Conservation (phyloP, 2,113 vertebrate genomes). For the Parus major region DNA sequence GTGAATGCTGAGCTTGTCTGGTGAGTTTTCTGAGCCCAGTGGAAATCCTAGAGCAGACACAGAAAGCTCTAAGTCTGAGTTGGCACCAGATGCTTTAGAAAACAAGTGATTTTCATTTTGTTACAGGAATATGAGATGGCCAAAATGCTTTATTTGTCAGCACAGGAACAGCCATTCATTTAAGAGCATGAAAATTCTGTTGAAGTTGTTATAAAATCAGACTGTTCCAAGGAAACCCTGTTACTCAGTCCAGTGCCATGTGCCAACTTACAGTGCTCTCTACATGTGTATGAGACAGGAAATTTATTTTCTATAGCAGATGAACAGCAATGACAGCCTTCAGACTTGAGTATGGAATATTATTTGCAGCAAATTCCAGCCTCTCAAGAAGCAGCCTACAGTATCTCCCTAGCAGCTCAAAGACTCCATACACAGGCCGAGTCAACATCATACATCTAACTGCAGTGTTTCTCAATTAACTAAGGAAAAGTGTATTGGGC, state of each 20-base stretch:
- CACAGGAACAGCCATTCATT: slow-evolving; percentile 19
- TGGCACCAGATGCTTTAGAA: slow-evolving; percentile 42
- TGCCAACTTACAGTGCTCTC: neutral
- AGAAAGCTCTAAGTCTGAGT: slow-evolving; percentile 40
- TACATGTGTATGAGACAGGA: neutral
- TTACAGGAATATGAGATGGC: slow-evolving; percentile 2
- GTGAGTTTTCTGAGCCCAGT: neutral
- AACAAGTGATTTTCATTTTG: slow-evolving; percentile 42
- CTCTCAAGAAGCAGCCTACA: neutral
- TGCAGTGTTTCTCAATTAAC: slow-evolving; percentile 35
- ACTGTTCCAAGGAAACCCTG: slow-evolving; percentile 4
- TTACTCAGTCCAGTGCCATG: neutral
- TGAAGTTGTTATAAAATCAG: slow-evolving; percentile 18
- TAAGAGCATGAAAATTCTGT: neutral
- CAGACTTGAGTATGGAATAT: neutral
- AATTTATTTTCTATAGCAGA: neutral
- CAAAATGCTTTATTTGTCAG: slow-evolving; percentile 39
- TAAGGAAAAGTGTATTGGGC: slow-evolving; percentile 1
- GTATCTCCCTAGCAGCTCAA: neutral
- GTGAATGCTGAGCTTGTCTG: slow-evolving; percentile 55
- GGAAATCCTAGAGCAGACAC: slow-evolving; percentile 41
- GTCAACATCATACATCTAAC: neutral
- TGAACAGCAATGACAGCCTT: neutral
- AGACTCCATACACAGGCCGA: neutral
- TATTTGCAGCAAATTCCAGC: neutral